phyloP scores from a whole-genome alignment of 2,113 vertebrate species.

The Trematocara unimaculatum region DNA sequence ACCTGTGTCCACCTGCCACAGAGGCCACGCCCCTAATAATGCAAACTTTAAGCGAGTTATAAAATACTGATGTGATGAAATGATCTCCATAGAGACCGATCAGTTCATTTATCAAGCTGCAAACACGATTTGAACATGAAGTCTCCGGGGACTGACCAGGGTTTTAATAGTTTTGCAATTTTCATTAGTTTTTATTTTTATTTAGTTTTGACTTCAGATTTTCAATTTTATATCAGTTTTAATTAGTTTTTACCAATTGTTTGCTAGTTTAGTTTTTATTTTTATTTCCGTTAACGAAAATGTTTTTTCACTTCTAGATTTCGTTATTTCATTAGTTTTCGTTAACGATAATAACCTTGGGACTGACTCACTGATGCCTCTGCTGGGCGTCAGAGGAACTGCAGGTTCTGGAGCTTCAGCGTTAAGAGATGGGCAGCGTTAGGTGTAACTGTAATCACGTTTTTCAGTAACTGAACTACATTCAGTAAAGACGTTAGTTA shows the following conservation, averaged over 20 bases:
- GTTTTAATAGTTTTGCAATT: no score
- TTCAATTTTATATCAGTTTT: no score
- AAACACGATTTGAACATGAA: background rate
- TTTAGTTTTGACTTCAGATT: no score
- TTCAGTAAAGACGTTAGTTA: background rate
- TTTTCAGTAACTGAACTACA: background rate
- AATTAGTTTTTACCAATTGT: no score
- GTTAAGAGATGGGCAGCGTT: background rate
- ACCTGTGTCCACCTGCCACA: background rate
- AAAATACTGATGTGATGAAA: background rate
- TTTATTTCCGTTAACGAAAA: no score
- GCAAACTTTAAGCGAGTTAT: background rate
- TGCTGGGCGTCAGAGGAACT: background rate
- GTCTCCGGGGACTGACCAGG: no score
- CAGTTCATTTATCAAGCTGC: background rate
- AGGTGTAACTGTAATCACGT: background rate
- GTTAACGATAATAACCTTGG: no score
- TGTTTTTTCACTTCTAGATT: no score
- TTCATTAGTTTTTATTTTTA: no score
- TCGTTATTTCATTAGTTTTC: no score
- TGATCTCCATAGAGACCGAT: background rate
- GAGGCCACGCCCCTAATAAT: background rate
- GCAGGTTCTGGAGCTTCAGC: background rate
- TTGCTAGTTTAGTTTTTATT: no score
- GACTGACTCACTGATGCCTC: background rate